These are phyloP conservation scores for Xenops minutus DNA, from an alignment of 2,797 vertebrate species.

Conservation along the genomic window DNA sequence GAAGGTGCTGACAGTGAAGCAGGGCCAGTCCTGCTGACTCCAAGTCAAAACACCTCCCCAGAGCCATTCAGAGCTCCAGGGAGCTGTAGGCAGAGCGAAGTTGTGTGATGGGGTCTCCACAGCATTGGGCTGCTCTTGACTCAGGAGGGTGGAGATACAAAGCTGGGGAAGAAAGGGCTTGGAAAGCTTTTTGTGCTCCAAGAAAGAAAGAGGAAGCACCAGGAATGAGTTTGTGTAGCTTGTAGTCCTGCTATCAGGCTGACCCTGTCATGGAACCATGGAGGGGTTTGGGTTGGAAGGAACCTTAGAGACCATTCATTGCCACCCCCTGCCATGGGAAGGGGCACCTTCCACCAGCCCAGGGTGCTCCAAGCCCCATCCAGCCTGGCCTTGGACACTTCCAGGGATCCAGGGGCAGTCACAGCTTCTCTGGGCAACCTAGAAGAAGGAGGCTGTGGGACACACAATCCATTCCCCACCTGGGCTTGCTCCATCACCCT, in stretches of 20 bases:
- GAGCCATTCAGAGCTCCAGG: neutral
- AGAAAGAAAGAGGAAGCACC: neutral
- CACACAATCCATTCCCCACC: rapidly evolving
- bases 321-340: neutral
- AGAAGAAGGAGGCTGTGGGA: rapidly evolving
- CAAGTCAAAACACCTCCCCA: neutral
- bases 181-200: neutral
- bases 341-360: neutral
- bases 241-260: neutral
- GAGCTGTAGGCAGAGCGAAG: neutral
- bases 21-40: neutral
- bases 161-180: neutral
- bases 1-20: neutral
- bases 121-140: neutral
- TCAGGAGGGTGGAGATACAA: neutral
- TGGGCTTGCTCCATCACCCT: neutral
- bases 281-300: neutral
- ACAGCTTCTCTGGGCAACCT: rapidly evolving
- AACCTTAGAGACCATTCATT: neutral
- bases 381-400: neutral
- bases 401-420: neutral
- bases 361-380: neutral
- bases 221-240: neutral
- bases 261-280: neutral
- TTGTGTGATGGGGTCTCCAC: neutral